Conservation (phyloP, 37 sponge, comb jelly and placozoan genomes). For the Petrosia ficiformis region DNA sequence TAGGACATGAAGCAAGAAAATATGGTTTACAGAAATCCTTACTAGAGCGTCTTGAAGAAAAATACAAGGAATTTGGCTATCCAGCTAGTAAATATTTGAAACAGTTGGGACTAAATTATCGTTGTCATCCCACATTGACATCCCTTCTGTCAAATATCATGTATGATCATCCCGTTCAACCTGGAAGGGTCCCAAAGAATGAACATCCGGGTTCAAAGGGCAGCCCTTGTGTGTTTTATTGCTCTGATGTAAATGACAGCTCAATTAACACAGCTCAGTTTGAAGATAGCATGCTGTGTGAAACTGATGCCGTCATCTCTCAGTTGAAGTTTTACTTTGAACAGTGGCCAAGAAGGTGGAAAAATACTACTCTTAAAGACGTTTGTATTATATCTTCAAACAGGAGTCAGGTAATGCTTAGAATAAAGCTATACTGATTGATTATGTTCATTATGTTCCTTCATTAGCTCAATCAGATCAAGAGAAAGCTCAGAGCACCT, state of each 20-base stretch:
- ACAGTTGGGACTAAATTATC: slow-evolving; percentile 45
- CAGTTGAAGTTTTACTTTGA: background rate
- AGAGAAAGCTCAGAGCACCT: background rate
- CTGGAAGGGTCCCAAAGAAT: no score
- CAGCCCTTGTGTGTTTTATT: background rate
- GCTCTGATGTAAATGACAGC: background rate
- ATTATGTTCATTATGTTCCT: background rate
- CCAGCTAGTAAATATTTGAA: slow-evolving; percentile 1
- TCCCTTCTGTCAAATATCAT: background rate
- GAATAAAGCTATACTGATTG: background rate
- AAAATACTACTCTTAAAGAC: background rate
- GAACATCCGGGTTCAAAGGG: background rate
- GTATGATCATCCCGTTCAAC: background rate
- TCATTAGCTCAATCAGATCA: background rate
- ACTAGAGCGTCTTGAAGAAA: slow-evolving; percentile 7
- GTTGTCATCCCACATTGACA: slow-evolving; percentile 52
- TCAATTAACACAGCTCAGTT: background rate
- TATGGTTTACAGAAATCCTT: slow-evolving; percentile 9
- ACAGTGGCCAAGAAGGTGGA: background rate
- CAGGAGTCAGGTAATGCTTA: background rate
- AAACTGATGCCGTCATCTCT: background rate
- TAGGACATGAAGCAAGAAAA: slow-evolving; percentile 1
- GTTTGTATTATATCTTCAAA: background rate
- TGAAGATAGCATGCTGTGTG: no score
- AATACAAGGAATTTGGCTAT: background rate